Evolutionary conservation across 2,113 vertebrate genomes (phyloP), one percentile per base, ranked within the genome.

Genomic region (Talpa occidentalis): DNA sequence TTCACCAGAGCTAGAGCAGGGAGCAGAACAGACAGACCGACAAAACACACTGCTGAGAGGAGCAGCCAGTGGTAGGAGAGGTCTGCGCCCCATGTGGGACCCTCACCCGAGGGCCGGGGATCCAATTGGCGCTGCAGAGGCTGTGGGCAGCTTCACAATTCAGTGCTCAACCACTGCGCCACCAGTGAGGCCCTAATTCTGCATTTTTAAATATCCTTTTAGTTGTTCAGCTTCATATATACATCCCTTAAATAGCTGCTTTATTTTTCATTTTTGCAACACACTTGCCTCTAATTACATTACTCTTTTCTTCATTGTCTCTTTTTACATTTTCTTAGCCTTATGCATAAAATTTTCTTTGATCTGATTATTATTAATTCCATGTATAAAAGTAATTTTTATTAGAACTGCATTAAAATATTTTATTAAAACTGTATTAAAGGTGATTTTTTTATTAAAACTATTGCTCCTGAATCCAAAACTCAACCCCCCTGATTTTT

Each of bases 361-460:
- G 16, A 92, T 37, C 6, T 79, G 28, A 56, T 83, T 3, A 81
- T 54, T 47, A 15, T 47, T 44, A 69, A 66, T 28, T 92, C 52
- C 62, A 37, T 92, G 2, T n/a, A 69, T 21, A 82, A 81, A 60
- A 24, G n/a, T 19, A 0, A 72, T 91, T 73, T 72, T 72, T 60
- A 44, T 73, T 78, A 78, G 67, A 86, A 88, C 35, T 7, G 82
- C n/a, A 14, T 82, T n/a, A n/a, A n/a, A n/a, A n/a, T n/a, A n/a
- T n/a, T n/a, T n/a, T n/a, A n/a, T n/a, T n/a, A n/a, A n/a, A n/a
- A n/a, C n/a, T n/a, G n/a, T n/a, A n/a, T n/a, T n/a, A n/a, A n/a
- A n/a, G n/a, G n/a, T n/a, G n/a, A n/a, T n/a, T n/a, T 91, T 73
- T 72, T 72, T 60, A 44, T 73, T 78, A 78, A 73, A 86, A 88